A percentile compares a stretch with the other conserved stretches of the same genome.
Conservation (phyloP, 1,140 invertebrate genomes). For the Atta cephalotes region DNA sequence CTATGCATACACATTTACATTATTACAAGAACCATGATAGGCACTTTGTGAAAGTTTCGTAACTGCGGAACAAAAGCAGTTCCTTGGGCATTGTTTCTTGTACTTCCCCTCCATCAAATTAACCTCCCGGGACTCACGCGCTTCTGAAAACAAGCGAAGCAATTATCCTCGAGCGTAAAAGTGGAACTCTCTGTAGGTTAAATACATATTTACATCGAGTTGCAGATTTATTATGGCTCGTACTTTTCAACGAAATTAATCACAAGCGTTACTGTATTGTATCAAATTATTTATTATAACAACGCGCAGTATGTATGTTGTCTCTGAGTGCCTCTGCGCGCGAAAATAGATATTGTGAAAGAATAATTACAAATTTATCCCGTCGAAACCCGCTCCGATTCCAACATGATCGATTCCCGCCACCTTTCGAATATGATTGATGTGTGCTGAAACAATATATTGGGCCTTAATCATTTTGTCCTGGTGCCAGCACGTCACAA, state of each 20-base stretch:
- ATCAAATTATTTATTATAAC: background rate
- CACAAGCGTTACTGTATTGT: conserved; percentile 19
- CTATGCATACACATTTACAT: background rate
- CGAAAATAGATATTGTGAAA: conserved; percentile 43
- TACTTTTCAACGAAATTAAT: conserved; percentile 14
- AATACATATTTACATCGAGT: conserved; percentile 21
- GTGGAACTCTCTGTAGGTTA: conserved; percentile 20
- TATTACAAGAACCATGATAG: conserved; percentile 27
- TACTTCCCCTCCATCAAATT: conserved; percentile 33
- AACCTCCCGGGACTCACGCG: conserved; percentile 34
- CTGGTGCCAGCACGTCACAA: background rate
- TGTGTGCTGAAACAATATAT: conserved; percentile 91
- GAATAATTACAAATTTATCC: conserved; percentile 95
- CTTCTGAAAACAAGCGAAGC: conserved; percentile 47
- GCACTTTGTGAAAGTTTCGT: conserved; percentile 47
- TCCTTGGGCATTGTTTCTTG: conserved; percentile 48
- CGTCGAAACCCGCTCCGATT: conserved; percentile 95
- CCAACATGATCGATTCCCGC: conserved; percentile 96
- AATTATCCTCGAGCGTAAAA: conserved; percentile 41
- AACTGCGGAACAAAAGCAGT: conserved; percentile 37
- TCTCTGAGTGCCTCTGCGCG: conserved; percentile 56
- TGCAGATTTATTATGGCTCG: background rate
- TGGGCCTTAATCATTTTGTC: conserved; percentile 47
- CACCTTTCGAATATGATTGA: conserved; percentile 95
- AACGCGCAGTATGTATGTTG: background rate